Evolutionary conservation across 2,797 vertebrate genomes (phyloP).

Genomic region (Molothrus aeneus): DNA sequence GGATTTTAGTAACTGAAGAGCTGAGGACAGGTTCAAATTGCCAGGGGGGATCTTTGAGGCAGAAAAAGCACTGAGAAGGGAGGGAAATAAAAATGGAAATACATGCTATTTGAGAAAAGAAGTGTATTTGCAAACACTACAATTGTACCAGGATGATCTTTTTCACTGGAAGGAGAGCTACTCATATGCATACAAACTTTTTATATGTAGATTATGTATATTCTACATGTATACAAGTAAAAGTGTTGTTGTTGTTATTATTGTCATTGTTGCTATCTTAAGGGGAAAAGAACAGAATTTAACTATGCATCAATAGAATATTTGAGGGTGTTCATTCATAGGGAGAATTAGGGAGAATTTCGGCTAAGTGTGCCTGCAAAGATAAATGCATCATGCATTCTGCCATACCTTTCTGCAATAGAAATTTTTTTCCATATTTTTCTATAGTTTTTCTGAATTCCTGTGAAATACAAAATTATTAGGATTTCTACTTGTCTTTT

Average conservation of each 20-base stretch:
- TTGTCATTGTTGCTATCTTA: neutral
- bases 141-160: neutral
- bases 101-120: neutral
- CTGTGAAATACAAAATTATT: neutral
- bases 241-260: neutral
- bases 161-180: neutral
- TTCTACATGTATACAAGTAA: neutral
- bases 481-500: neutral
- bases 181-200: neutral
- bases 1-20: conserved; percentile 51
- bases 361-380: neutral
- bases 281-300: neutral
- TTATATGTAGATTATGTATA: neutral
- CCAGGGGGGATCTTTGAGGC: conserved; percentile 41
- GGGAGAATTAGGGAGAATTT: neutral
- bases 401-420: neutral
- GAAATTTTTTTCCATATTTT: neutral
- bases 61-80: conserved; percentile 26
- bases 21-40: conserved; percentile 57
- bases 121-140: neutral
- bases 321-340: neutral
- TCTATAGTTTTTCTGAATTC: neutral
- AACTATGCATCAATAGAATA: neutral
- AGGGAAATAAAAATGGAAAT: conserved; percentile 21
- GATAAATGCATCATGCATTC: neutral